Conservation (phyloP, 2,113 vertebrate genomes). For the Mugil cephalus region DNA sequence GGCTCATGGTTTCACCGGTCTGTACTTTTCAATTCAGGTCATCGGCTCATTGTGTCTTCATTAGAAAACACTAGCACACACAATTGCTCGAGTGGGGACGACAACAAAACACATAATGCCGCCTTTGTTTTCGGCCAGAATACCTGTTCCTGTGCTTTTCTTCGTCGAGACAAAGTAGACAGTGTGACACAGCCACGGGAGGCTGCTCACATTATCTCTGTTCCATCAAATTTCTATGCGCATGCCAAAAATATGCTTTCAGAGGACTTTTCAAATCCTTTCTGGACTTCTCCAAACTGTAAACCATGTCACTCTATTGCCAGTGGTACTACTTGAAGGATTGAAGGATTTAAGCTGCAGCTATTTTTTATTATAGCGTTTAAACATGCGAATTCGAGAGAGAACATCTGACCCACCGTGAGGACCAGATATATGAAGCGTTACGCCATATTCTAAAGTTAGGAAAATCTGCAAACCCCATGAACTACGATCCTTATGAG, state of each 20-base stretch:
- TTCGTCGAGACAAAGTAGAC: constrained; percentile 49
- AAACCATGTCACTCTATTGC: background rate
- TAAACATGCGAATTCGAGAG: background rate
- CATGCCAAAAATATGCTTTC: constrained; percentile 29
- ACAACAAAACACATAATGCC: constrained; percentile 54
- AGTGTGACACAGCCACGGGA: constrained; percentile 42
- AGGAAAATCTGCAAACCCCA: constrained; percentile 36
- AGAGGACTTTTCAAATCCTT: background rate
- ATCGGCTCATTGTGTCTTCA: constrained; percentile 43
- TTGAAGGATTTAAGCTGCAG: background rate
- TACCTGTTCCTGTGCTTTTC: constrained; percentile 61
- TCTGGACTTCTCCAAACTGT: background rate
- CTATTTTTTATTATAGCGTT: background rate
- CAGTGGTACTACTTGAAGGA: background rate
- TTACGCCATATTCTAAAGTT: constrained; percentile 13
- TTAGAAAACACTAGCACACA: constrained; percentile 37
- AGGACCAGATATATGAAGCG: constrained; percentile 33
- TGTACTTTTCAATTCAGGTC: constrained; percentile 39
- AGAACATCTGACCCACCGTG: constrained; percentile 20
- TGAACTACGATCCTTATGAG: constrained; percentile 21
- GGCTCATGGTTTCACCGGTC: constrained; percentile 29
- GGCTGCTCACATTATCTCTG: constrained; percentile 47
- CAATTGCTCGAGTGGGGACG: constrained; percentile 5
- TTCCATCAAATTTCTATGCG: constrained; percentile 43
- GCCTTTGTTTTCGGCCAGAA: constrained; percentile 54